Evolutionary conservation across 2,797 vertebrate genomes (phyloP), one percentile per base, ranked within the genome.

Genomic region (Cyclura pinguis): DNA sequence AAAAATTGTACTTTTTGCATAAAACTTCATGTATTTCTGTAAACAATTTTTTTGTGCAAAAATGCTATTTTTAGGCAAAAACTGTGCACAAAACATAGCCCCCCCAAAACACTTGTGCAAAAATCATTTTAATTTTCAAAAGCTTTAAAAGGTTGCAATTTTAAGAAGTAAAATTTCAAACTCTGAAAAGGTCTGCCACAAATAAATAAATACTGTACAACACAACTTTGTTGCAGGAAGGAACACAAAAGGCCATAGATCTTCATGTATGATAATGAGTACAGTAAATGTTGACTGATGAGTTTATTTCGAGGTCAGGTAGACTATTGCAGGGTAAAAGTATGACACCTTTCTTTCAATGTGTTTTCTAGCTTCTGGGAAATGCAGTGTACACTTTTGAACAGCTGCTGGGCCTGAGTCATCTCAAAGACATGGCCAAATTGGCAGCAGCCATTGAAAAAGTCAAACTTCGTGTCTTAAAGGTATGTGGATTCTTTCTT

Each of bases 381-480:
- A 99, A 98, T 6, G 98, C 98, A 1, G 97, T 98, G 0, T 98
- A 96, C 95, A 99, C 98, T 0, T 99, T 98, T 9, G 96, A 98
- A 93, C 97, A 97, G 94, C 90, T 99, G 92, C 95, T 99, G 42
- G 85, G 85, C 90, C 97, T 97, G 27, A 96, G 96, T 24, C 59
- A 92, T n/a, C 95, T 98, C 91, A 98, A 97, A 82, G 96, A 98
- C 76, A 93, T 96, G 0, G 95, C 95, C 0, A 96, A 96, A 91
- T 93, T 96, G 12, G 80, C 94, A 47, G 91, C 96, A 1, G 96
- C 97, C 90, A 95, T 98, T 42, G 97, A 98, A 88, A 99, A 99
- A 96, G 98, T 97, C 94, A 98, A 98, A 94, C 97, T 98, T 94
- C 95, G 98, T 84, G 98, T 99, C 27, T 96, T 99, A 88, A 99